Conservation (phyloP, 2,113 vertebrate species). For the Cephalopterus ornatus region DNA sequence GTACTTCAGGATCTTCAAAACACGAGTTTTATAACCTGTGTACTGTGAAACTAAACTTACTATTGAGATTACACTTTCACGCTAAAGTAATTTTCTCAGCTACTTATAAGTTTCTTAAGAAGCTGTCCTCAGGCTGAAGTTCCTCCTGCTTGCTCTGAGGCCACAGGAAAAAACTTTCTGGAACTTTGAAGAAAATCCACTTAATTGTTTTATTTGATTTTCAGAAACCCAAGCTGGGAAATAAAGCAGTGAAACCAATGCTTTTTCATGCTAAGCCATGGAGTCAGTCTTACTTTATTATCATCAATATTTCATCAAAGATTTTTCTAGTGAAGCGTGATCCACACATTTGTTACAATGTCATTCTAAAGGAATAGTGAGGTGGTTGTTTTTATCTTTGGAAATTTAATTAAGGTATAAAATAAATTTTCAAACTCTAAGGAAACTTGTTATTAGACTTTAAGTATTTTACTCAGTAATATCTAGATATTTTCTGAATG, state of each 20-base stretch:
- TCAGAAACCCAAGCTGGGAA: background rate
- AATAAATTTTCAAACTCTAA: background rate
- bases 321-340: background rate
- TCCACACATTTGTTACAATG: background rate
- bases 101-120: background rate
- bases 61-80: slow-evolving; percentile 9
- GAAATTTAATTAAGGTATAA: background rate
- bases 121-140: background rate
- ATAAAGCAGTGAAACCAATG: background rate
- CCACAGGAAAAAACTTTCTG: background rate
- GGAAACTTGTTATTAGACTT: background rate
- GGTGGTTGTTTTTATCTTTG: background rate
- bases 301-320: background rate
- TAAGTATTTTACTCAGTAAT: background rate
- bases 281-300: background rate
- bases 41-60: background rate
- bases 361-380: background rate
- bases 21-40: background rate
- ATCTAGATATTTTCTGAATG: background rate
- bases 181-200: slow-evolving; percentile 24
- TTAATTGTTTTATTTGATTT: slow-evolving; percentile 19
- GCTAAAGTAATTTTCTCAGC: background rate
- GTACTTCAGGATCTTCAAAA: background rate
- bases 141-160: background rate
- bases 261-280: background rate